Base-by-base conservation (phyloP, 2,797 vertebrate species). In the Lacerta bilineata region DNA sequence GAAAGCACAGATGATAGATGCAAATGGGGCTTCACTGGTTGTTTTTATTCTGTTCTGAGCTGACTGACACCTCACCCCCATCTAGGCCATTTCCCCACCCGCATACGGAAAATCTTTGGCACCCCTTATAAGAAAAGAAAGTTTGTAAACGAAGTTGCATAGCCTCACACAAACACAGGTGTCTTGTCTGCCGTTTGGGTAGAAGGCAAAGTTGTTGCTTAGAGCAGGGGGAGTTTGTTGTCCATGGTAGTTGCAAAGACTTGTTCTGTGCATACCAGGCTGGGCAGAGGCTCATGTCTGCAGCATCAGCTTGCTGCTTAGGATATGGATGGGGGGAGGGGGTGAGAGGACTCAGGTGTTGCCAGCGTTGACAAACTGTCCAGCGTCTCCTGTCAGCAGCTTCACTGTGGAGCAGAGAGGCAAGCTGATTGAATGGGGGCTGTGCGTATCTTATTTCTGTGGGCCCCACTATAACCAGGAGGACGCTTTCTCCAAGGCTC, bases 1-100 rank as follows among this genome's bases (percentile, higher is more conserved):
- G 50, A 72, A 75, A 61, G 11, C 9, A 23, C 27, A 25, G 27
- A 8, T 55, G 17, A 29, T 74, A 43, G 41, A 59, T 66, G 8
- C 41, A 81, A 81, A 25, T 9, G 25, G 6, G 33, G 3, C n/a
- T 20, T 61, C n/a, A 33, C 15, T n/a, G 18, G 4, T 33, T 23
- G 13, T 41, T 84, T 78, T 88, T 43, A 64, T 80, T 80, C n/a
- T 75, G n/a, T 68, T 69, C 4, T 50, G 25, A 66, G 66, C 43
- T 80, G 23, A 59, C 15, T 71, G 50, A 66, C 3, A 61, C 13
- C 71, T 15, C 3, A 4, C 17, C 8, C 2, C 76, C 23, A 1
- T 4, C n/a, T 15, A 25, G 9, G 29, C 18, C 18, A 41, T 25
- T 36, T 64, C 27, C 25, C 23, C 50, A 61, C 59, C 71, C n/a